These are phyloP conservation scores for Slavum lentiscoides DNA, from an alignment of 2,888 invertebrate genomes.

Conservation along the genomic window DNA sequence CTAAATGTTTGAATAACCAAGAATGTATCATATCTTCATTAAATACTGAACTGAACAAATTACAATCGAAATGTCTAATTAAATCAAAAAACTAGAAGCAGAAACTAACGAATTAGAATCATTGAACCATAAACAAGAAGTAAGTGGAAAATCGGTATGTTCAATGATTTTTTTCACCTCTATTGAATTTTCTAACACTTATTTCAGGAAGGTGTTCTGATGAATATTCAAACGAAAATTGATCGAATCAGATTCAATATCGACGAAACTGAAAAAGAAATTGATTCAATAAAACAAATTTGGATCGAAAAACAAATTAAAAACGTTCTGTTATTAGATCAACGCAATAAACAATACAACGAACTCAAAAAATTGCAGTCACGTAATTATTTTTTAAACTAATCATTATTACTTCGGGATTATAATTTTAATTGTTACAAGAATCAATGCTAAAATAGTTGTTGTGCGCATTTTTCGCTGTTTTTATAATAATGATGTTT, in stretches of 20 bases:
- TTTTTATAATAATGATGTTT: too few species aligned
- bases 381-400: slow-evolving; percentile 63
- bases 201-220: slow-evolving; percentile 59
- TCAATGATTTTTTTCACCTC: neutral
- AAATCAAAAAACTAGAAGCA: slow-evolving; percentile 55
- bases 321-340: slow-evolving; percentile 70
- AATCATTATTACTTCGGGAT: too few species aligned
- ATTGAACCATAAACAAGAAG: slow-evolving; percentile 57
- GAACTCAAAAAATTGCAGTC: slow-evolving; percentile 73
- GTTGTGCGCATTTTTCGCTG: too few species aligned
- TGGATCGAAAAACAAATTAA: slow-evolving; percentile 79
- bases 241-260: slow-evolving; percentile 62
- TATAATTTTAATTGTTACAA: too few species aligned
- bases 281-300: slow-evolving; percentile 70
- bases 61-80: slow-evolving; percentile 62
- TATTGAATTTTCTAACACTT: neutral
- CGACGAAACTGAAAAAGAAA: slow-evolving; percentile 66
- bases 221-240: slow-evolving; percentile 61
- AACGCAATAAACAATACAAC: slow-evolving; percentile 69
- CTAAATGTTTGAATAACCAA: slow-evolving; percentile 58
- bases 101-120: slow-evolving; percentile 4
- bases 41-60: slow-evolving; percentile 61
- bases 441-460: too few species aligned
- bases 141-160: slow-evolving; percentile 59
- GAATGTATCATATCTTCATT: slow-evolving; percentile 59